These are phyloP conservation scores for Microtus pennsylvanicus DNA, from an alignment of 2,113 vertebrate species.

Conservation along the genomic window DNA sequence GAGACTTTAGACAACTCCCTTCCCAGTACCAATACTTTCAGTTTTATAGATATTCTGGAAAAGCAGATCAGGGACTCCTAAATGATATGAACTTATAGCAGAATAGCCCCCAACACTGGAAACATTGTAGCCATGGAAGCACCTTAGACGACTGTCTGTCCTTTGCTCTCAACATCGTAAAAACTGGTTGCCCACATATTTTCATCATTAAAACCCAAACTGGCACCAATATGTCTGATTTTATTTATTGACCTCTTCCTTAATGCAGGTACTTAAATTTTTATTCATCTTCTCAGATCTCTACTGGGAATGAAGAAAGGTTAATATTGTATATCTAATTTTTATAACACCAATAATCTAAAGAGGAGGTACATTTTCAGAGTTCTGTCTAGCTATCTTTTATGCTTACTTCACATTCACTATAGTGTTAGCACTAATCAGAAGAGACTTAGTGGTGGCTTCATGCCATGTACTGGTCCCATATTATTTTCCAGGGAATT, in stretches of 20 bases:
- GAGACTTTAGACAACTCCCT: neutral
- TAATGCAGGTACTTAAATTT: neutral
- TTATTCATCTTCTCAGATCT: neutral
- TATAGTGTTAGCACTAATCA: slow-evolving; percentile 7
- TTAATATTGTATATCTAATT: neutral
- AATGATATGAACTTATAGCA: neutral
- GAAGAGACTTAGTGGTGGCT: neutral
- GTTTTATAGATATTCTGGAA: neutral
- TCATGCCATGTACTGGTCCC: neutral
- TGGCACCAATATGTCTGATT: slow-evolving; percentile 7
- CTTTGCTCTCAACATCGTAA: neutral
- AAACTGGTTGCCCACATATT: neutral
- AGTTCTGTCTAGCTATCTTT: neutral
- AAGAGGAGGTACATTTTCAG: neutral
- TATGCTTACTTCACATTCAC: neutral
- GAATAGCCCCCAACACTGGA: neutral
- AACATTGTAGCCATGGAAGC: neutral
- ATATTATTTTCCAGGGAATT: neutral
- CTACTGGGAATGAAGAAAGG: neutral
- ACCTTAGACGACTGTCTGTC: neutral
- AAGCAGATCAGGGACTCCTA: neutral
- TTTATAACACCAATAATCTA: neutral
- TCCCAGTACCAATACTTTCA: neutral
- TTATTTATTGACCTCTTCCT: neutral
- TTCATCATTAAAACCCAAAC: neutral